Percentiles rank a stretch among this genome's conserved stretches.
Conservation (phyloP, 2,113 vertebrate species). For the Amphilophus citrinellus region DNA sequence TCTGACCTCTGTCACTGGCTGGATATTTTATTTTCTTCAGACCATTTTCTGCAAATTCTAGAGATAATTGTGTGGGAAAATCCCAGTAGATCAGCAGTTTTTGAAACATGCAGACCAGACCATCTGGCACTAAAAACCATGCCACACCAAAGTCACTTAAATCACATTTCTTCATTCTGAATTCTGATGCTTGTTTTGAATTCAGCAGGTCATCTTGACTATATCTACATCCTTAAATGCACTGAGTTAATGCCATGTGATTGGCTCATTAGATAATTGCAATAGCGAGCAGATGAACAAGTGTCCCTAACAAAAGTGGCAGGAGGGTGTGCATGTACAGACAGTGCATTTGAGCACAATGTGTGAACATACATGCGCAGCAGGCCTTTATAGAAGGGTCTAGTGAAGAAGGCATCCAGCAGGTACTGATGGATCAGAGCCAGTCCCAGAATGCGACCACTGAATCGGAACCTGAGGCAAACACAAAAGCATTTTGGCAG, state of each 20-base stretch:
- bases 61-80: not conserved
- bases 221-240: not conserved
- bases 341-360: not conserved
- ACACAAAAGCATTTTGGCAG: not conserved
- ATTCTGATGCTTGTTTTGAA: not conserved
- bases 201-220: not conserved
- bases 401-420: slow-evolving; percentile 97
- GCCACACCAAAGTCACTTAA: not conserved
- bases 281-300: not conserved
- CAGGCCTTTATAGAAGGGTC: slow-evolving; percentile 98
- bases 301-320: not conserved
- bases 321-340: not conserved
- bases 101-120: not conserved
- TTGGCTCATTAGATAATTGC: not conserved
- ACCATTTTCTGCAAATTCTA: not conserved
- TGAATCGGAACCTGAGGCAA: slow-evolving; percentile 93
- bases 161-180: not conserved
- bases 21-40: not conserved
- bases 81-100: not conserved
- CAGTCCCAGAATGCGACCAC: slow-evolving; percentile 95
- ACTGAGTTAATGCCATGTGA: not conserved
- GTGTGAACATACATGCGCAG: slow-evolving; percentile 92
- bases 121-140: rapidly evolving
- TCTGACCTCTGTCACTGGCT: not conserved
- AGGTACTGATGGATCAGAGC: slow-evolving; percentile 98